Base-by-base conservation (phyloP, 2,113 vertebrate genomes). In the Callipepla squamata region DNA sequence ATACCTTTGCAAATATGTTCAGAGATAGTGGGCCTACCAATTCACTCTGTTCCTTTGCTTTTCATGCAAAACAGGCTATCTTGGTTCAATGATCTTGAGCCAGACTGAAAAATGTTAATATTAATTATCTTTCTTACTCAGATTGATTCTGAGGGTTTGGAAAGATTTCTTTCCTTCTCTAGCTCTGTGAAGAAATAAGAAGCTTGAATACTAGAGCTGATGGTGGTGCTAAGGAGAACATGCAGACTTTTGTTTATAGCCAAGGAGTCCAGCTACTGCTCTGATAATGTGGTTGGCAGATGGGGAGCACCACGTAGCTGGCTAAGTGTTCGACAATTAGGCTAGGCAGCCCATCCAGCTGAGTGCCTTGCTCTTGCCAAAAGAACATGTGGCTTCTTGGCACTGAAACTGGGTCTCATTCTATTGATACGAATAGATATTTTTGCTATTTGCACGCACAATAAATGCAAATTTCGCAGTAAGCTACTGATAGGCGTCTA, bases 161-260 rank as follows among this genome's bases (percentile, higher is more conserved):
- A 76, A 87, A 89, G 65, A 62, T 12, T 25, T 65, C 14, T 80
- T 69, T 81, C 48, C 72, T 50, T 73, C 72, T 42, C 66, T 80
- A 91, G 50, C 13, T 18, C 48, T 84, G 79, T 19, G 67, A 77
- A 36, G 42, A 93, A 93, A 89, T 34, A 53, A 0, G 19, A 92
- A 76, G 26, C 45, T 65, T 78, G 36, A 90, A 75, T 66, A 92
- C 34, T 66, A 67, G 16, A 19, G 23, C 34, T 50, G n/a, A 12
- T 70, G 30, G 44, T 89, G 65, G 47, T 73, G 48, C 45, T 48
- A 57, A 65, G 62, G 66, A 70, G 38, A 72, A 79, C 40, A 57
- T 45, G 15, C 44, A 76, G 55, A 44, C 70, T 92, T 79, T 91
- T 94, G 48, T 93, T 94, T 80, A 67, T 30, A 93, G 44, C 23